These are phyloP conservation scores for Drosophila pegasa DNA, from an alignment of 2,888 invertebrate genomes.

Conservation along the genomic window DNA sequence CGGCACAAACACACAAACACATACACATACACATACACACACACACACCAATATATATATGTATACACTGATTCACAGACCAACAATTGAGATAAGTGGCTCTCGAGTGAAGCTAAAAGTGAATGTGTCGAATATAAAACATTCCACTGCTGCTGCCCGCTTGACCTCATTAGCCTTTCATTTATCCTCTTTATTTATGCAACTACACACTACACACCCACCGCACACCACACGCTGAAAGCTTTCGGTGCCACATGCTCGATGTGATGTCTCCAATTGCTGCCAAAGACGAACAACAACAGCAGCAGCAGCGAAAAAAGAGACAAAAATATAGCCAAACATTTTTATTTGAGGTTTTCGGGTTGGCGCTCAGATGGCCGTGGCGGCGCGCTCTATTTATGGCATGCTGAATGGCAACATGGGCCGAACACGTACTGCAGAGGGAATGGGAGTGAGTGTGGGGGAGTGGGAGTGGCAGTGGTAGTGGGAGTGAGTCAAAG, in stretches of 20 bases:
- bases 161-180: slow-evolving; percentile 74
- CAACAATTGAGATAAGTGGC: slow-evolving; percentile 62
- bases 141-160: slow-evolving; percentile 47
- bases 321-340: slow-evolving; percentile 58
- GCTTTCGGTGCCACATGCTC: slow-evolving; percentile 33
- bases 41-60: not conserved
- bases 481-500: not conserved
- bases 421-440: slow-evolving; percentile 37
- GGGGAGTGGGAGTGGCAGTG: not conserved
- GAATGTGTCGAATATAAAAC: slow-evolving; percentile 54
- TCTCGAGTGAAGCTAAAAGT: slow-evolving; percentile 40
- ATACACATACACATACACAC: slow-evolving; percentile 13
- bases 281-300: slow-evolving; percentile 1
- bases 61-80: slow-evolving; percentile 16
- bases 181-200: slow-evolving; percentile 70
- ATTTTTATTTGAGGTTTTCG: slow-evolving; percentile 49
- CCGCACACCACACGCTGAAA: slow-evolving; percentile 6
- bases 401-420: slow-evolving; percentile 39
- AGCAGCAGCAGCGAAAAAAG: not conserved
- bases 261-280: slow-evolving; percentile 63
- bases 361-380: slow-evolving; percentile 36
- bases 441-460: not conserved
- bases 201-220: slow-evolving; percentile 33
- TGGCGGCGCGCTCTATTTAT: slow-evolving; percentile 28
- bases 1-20: slow-evolving; percentile 16